Evolutionary conservation across 23 tunicate genomes (phyloP).

Genomic region (Trididemnum clinides): DNA sequence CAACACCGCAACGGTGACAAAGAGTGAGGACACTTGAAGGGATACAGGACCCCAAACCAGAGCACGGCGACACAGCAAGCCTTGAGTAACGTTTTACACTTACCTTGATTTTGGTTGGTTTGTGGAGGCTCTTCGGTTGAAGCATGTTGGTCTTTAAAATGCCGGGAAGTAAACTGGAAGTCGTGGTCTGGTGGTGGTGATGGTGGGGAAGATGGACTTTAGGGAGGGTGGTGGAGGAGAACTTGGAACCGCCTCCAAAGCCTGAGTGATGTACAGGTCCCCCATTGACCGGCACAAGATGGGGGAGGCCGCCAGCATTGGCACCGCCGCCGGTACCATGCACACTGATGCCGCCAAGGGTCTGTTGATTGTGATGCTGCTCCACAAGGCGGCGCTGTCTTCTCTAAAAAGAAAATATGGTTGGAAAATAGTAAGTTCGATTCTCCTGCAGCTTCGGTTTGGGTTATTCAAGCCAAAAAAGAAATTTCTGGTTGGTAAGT

Average conservation of each 20-base stretch:
- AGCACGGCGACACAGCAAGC: too few relatives aligned
- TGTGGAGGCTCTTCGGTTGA: constrained; percentile 74
- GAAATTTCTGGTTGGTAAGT: too few relatives aligned
- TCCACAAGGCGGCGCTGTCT: constrained; percentile 89
- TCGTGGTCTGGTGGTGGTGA: constrained; percentile 66
- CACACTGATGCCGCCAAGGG: constrained; percentile 63
- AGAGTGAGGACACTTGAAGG: background rate
- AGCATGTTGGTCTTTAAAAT: constrained; percentile 83
- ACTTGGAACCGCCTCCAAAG: constrained; percentile 74
- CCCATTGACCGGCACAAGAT: constrained; percentile 82
- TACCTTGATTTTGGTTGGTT: constrained; percentile 88
- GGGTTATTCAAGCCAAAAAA: too few relatives aligned
- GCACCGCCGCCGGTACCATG: constrained; percentile 44
- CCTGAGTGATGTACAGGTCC: constrained; percentile 67
- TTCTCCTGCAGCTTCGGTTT: too few relatives aligned
- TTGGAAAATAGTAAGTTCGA: too few relatives aligned
- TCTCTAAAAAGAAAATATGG: constrained; percentile 40
- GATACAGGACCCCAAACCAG: background rate
- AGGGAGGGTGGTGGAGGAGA: constrained; percentile 76
- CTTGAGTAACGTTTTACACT: too few relatives aligned
- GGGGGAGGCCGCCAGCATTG: constrained; percentile 58
- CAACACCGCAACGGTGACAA: too few relatives aligned
- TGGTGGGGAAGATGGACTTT: constrained; percentile 84
- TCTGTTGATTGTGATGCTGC: constrained; percentile 77
- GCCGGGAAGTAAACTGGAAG: constrained; percentile 71